Conservation (phyloP, 2,888 invertebrate species). For the Rhorus exstirpatorius region DNA sequence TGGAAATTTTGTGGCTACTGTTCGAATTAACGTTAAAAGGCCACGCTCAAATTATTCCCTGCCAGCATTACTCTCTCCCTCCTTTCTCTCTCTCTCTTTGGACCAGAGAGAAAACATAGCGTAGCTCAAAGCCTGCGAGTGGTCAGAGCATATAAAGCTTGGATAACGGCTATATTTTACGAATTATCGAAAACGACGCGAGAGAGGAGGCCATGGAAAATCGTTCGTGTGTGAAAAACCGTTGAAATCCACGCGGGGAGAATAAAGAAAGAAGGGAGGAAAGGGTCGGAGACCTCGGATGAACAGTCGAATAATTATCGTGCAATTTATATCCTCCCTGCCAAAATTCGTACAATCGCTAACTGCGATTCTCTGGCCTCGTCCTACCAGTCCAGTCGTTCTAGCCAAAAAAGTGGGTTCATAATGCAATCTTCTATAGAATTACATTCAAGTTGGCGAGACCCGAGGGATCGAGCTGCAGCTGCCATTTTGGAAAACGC, state of each 20-base stretch:
- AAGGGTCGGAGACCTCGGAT: constrained; percentile 18
- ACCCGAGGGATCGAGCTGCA: no score
- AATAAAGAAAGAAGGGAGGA: constrained; percentile 7
- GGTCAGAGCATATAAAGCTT: constrained; percentile 50
- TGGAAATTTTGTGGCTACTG: constrained; percentile 9
- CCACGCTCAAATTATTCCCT: constrained; percentile 56
- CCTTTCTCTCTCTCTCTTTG: not conserved
- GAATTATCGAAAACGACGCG: constrained; percentile 67
- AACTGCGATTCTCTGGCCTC: no score
- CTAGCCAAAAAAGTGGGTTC: no score
- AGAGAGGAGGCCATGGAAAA: constrained; percentile 28
- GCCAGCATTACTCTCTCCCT: not conserved
- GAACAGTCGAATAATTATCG: constrained; percentile 76
- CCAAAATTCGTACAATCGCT: constrained; percentile 35
- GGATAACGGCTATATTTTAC: constrained; percentile 65
- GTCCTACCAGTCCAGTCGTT: no score
- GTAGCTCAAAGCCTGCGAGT: constrained; percentile 16
- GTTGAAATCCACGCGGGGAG: constrained; percentile 27
- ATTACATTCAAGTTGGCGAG: no score
- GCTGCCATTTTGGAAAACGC: no score
- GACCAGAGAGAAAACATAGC: constrained; percentile 13
- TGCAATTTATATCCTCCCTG: constrained; percentile 76
- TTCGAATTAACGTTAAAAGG: constrained; percentile 65
- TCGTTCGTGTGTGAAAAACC: constrained; percentile 21
- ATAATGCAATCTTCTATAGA: no score